Base-by-base conservation (phyloP, 1,140 invertebrate species). In the Agraylea sexmaculata region DNA sequence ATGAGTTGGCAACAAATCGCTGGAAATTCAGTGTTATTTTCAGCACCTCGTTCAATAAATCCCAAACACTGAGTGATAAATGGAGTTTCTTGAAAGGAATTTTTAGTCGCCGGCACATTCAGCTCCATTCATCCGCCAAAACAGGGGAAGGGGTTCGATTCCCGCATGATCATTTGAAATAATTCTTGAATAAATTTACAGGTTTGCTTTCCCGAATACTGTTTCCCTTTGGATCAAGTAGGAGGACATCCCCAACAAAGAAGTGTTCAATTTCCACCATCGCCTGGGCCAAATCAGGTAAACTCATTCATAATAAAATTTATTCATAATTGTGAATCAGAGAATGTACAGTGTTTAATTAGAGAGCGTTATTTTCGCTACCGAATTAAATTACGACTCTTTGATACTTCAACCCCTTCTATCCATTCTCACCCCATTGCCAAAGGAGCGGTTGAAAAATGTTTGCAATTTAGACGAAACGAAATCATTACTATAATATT, bases 221-320 rank as follows among this genome's bases (percentile, higher is more conserved):
- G 43, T 29, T 41, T 38, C 15, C 47, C 47, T 8, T n/a, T 49
- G 11, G 47, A 49, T 31, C 43, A 46, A 40, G 47, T 49, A n/a
- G 43, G 43, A 1, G 30, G 43, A 8, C 21, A 37, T 12, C 2
- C 12, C 12, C 22, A 17, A 8, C 31, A 46, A 25, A 40, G 34
- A 29, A 25, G 47, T n/a, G 43, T 46, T 33, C 36, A 37, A n/a
- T 38, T 43, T 22, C 47, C 43, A 10, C 28, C 29, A 13, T 41
- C 47, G 18, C 43, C 43, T 22, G 15, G 34, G 19, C 32, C 19
- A 16, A 40, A 40, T 40, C 39, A 41, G 39, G 39, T 41, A 39
- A 13, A 7, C 16, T 17, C 13, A 17, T 17, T 25, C 6, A 25
- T 25, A 25, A 25, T 6, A n/a, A 6, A 25, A 25, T 25, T n/a